These are phyloP conservation scores for Orthonychiurus folsomi DNA, from an alignment of 2,888 invertebrate genomes.

Conservation along the genomic window DNA sequence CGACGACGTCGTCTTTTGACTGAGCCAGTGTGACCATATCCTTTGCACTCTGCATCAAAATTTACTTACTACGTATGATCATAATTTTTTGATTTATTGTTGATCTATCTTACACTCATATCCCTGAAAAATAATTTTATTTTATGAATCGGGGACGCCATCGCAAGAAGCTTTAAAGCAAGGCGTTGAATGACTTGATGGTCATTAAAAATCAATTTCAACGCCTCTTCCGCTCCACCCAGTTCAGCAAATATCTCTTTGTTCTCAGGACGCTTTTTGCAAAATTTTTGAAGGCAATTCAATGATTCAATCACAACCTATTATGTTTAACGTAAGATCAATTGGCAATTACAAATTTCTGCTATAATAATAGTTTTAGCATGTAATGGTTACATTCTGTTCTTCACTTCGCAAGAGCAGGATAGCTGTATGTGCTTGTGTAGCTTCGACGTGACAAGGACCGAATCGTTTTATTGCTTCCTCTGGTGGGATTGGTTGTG, in stretches of 20 bases:
- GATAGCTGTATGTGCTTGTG: conserved; percentile 31
- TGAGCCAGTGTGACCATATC: conserved; percentile 21
- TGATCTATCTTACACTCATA: conserved; percentile 18
- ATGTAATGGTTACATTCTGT: conserved; percentile 19
- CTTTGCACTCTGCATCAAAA: conserved; percentile 18
- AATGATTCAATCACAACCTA: conserved; percentile 34
- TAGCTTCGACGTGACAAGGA: conserved; percentile 28
- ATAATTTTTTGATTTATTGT: background rate
- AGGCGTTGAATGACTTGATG: conserved; percentile 30
- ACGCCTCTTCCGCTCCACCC: conserved; percentile 23
- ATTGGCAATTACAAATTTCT: background rate
- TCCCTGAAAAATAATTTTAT: conserved; percentile 26
- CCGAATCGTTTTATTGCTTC: conserved; percentile 29
- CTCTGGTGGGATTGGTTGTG: conserved; percentile 15
- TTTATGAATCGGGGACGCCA: conserved; percentile 24
- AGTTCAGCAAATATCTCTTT: conserved; percentile 26
- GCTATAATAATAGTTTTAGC: too few species aligned
- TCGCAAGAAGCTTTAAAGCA: conserved; percentile 30
- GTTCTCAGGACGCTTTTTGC: conserved; percentile 28
- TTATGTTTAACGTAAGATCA: background rate
- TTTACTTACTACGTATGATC: background rate
- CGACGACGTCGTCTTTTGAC: conserved; percentile 27
- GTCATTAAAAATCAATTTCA: conserved; percentile 21
- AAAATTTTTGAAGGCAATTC: conserved; percentile 33
- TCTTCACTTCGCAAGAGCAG: conserved; percentile 34